Evolutionary conservation across 2,113 vertebrate genomes (phyloP).

Genomic region (Pterocles burchelli): DNA sequence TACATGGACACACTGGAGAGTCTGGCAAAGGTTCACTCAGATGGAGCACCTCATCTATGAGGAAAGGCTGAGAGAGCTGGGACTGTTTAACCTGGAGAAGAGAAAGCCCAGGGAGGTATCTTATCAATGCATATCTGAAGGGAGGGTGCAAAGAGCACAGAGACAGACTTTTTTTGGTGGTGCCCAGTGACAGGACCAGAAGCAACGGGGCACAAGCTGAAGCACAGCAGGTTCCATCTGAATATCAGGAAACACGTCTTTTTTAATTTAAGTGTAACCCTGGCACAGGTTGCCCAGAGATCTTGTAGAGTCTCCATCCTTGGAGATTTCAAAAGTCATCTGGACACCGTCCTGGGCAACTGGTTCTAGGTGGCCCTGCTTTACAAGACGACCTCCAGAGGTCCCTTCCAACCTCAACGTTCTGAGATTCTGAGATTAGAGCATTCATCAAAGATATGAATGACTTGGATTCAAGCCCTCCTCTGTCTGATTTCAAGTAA

Average conservation of each 20-base stretch:
- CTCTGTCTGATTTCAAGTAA: not conserved
- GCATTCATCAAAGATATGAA: not conserved
- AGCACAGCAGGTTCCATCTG: rapidly evolving
- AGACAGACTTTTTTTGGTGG: not conserved
- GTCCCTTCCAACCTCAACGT: not conserved
- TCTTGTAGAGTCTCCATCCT: not conserved
- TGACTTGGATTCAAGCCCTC: not conserved
- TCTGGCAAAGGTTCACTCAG: not conserved
- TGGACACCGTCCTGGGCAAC: not conserved
- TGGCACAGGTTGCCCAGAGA: not conserved
- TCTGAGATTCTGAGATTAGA: not conserved
- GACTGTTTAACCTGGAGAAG: not conserved
- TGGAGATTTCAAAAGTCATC: not conserved
- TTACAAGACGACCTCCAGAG: not conserved
- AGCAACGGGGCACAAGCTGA: not conserved
- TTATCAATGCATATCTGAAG: not conserved
- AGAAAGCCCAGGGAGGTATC: not conserved
- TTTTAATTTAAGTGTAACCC: not conserved
- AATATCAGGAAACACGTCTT: not conserved
- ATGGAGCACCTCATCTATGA: not conserved
- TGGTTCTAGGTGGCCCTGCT: not conserved
- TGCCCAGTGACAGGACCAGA: not conserved
- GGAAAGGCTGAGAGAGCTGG: not conserved
- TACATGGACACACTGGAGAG: no score
- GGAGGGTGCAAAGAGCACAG: not conserved